These are phyloP conservation scores for Cathartes aura DNA, from an alignment of 2,113 vertebrate genomes.

Conservation along the genomic window DNA sequence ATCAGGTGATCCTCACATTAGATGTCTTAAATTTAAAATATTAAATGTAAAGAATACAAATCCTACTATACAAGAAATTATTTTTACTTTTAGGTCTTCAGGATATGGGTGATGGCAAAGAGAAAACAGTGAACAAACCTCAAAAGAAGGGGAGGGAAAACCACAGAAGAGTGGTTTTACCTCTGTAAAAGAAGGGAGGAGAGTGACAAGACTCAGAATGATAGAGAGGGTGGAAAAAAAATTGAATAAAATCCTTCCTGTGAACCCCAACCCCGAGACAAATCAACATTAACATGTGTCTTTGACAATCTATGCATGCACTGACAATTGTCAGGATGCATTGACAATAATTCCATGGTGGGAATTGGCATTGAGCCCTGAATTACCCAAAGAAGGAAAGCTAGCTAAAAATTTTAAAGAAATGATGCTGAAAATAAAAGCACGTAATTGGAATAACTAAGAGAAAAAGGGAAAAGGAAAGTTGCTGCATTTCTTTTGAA, in stretches of 20 bases:
- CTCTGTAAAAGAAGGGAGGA: background rate
- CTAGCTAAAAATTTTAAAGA: background rate
- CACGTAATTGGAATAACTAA: background rate
- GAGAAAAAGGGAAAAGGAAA: background rate
- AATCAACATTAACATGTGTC: background rate
- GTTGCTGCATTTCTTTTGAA: background rate
- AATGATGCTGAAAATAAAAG: slow-evolving; percentile 35
- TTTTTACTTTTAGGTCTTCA: background rate
- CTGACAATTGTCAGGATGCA: background rate
- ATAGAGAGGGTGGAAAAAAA: background rate
- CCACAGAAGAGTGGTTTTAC: background rate
- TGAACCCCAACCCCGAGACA: background rate
- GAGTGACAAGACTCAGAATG: background rate
- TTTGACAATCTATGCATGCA: background rate
- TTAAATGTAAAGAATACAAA: background rate
- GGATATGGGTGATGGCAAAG: background rate
- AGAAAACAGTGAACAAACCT: background rate
- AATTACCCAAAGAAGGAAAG: slow-evolving; percentile 9
- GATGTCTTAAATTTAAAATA: background rate
- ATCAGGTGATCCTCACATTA: background rate
- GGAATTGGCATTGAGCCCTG: background rate
- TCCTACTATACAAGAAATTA: background rate
- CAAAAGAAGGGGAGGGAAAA: background rate
- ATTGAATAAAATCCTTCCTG: background rate
- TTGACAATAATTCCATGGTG: background rate